phyloP scores from a whole-genome alignment of 2,888 invertebrate species.

The Pteria penguin region DNA sequence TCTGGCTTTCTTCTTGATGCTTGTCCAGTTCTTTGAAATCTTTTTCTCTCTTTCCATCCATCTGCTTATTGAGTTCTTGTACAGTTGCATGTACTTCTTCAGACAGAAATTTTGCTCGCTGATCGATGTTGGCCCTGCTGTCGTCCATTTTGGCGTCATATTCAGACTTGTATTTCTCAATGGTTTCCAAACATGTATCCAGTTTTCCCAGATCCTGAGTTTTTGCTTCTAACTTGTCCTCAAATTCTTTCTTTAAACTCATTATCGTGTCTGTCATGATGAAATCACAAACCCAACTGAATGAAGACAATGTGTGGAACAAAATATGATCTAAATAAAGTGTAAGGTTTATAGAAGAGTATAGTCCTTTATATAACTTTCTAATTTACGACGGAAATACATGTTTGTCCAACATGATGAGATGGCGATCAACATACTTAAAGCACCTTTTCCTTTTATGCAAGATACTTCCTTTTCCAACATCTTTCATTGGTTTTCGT shows the following conservation, averaged over 20 bases:
- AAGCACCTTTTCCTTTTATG: no score
- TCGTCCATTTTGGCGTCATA: constrained; percentile 15
- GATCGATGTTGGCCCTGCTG: constrained; percentile 13
- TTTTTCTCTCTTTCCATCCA: constrained; percentile 17
- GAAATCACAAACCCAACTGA: no score
- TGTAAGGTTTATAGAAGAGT: no score
- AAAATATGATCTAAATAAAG: no score
- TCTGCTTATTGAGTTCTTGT: constrained; percentile 1
- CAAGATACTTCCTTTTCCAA: no score
- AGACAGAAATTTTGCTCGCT: constrained; percentile 8
- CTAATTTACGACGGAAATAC: no score
- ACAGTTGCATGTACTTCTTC: constrained; percentile 1
- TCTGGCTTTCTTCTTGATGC: constrained; percentile 14
- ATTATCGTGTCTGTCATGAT: neutral
- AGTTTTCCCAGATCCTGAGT: constrained; percentile 7
- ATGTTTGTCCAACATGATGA: no score
- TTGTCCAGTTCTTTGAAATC: constrained; percentile 17
- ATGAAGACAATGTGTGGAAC: no score
- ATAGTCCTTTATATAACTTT: no score
- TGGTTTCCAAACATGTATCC: neutral
- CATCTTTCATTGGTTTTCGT: no score
- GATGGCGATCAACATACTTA: no score
- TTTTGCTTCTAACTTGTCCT: constrained; percentile 14
- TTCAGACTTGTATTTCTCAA: constrained; percentile 10
- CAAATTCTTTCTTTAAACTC: neutral